Conservation (phyloP, 2,797 vertebrate species). For the Phrynocephalus guinanensis region DNA sequence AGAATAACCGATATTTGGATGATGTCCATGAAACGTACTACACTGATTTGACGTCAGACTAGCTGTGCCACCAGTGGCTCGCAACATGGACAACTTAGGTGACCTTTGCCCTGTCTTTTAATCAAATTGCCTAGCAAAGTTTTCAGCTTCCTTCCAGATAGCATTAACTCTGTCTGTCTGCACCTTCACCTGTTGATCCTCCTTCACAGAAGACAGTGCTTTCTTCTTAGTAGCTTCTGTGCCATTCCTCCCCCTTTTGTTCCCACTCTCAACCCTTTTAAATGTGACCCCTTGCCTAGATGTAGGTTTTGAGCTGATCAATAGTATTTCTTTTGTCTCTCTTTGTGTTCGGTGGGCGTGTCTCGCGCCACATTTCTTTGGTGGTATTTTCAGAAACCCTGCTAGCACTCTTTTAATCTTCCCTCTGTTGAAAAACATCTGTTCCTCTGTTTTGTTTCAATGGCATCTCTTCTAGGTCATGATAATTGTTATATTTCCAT, state of each 20-base stretch:
- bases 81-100: not conserved
- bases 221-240: not conserved
- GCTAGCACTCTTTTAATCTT: slow-evolving; percentile 48
- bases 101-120: not conserved
- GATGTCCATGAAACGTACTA: too few relatives aligned
- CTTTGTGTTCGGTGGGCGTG: slow-evolving; percentile 20
- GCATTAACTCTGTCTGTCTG: not conserved
- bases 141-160: slow-evolving; percentile 10
- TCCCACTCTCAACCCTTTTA: slow-evolving; percentile 26
- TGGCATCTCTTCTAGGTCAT: slow-evolving; percentile 14
- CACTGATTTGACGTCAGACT: not conserved
- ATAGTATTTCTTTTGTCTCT: not conserved
- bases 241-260: not conserved
- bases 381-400: slow-evolving; percentile 28
- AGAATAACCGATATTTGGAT: not conserved
- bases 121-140: not conserved
- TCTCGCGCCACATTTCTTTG: slow-evolving; percentile 37
- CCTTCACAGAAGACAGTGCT: not conserved
- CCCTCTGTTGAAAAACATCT: slow-evolving; percentile 39
- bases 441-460: slow-evolving; percentile 34
- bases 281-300: slow-evolving; percentile 5
- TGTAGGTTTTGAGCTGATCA: slow-evolving; percentile 24
- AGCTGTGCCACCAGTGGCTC: not conserved
- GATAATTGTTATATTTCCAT: slow-evolving; percentile 35
- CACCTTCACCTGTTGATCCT: not conserved